Percentiles rank a stretch among this genome's conserved stretches.
These are phyloP conservation scores for Eurypyga helias DNA, from an alignment of 2,113 vertebrate genomes.

Conservation along the genomic window DNA sequence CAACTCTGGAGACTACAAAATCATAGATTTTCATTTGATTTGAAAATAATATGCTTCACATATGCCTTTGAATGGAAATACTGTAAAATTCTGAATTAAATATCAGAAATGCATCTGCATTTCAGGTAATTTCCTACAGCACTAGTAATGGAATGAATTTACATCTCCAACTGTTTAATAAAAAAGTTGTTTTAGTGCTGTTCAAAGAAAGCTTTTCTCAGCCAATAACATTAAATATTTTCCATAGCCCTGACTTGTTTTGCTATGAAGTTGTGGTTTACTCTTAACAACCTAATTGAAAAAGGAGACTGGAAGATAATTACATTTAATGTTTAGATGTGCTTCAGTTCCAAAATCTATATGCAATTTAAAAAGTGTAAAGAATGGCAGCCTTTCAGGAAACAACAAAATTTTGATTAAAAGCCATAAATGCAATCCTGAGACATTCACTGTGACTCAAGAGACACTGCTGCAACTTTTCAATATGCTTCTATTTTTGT, in stretches of 20 bases:
- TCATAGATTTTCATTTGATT: background rate
- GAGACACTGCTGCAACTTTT: background rate
- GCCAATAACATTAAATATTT: background rate
- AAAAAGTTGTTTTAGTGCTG: background rate
- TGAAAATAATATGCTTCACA: background rate
- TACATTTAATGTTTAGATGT: background rate
- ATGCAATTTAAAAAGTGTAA: background rate
- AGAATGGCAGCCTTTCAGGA: background rate
- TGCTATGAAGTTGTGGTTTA: background rate
- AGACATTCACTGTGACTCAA: fast-evolving
- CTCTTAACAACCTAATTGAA: background rate
- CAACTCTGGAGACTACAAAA: fast-evolving
- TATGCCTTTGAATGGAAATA: background rate
- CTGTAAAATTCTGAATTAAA: background rate
- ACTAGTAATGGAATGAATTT: background rate
- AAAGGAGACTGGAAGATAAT: background rate
- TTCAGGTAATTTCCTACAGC: background rate
- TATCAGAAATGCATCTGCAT: background rate
- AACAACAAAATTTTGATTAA: background rate
- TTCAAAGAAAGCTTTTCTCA: background rate
- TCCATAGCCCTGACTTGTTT: background rate
- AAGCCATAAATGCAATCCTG: background rate
- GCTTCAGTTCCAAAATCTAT: background rate
- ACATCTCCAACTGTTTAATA: background rate
- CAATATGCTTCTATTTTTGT: background rate